Evolutionary conservation across 2,113 vertebrate species (phyloP).

Genomic region (Leptobrachium leishanense): DNA sequence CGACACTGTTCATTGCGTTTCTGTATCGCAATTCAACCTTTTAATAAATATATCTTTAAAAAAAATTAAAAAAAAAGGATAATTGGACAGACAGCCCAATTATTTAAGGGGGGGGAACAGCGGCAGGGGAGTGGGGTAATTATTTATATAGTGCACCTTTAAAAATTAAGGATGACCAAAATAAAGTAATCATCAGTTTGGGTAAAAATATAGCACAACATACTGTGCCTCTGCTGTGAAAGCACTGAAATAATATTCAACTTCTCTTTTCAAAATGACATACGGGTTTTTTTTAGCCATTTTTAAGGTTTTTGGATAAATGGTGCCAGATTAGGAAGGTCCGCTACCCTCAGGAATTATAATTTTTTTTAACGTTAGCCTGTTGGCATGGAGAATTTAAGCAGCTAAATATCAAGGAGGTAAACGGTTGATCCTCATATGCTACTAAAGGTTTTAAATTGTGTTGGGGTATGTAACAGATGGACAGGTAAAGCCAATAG

Average conservation of each 20-base stretch:
- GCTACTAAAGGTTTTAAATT: conserved; percentile 30
- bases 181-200: no score
- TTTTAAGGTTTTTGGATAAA: conserved; percentile 28
- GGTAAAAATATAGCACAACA: background rate
- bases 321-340: conserved; percentile 17
- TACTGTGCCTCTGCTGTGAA: background rate
- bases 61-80: no score
- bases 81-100: no score
- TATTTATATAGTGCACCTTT: no score
- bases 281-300: background rate
- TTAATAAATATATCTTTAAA: no score
- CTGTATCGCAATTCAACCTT: no score
- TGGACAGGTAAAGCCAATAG: conserved; percentile 74
- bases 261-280: conserved; percentile 8
- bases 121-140: no score
- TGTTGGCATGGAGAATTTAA: conserved; percentile 14
- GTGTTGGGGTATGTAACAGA: conserved; percentile 56
- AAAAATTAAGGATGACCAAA: no score
- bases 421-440: conserved; percentile 17
- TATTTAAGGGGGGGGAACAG: no score
- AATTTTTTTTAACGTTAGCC: background rate
- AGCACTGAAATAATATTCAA: conserved; percentile 9
- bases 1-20: no score
- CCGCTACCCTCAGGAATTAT: conserved; percentile 22
- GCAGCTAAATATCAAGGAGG: background rate